A percentile compares a stretch with the other conserved stretches of the same genome.
Conservation (phyloP, 1,140 invertebrate species). For the Phocides pigmalion region DNA sequence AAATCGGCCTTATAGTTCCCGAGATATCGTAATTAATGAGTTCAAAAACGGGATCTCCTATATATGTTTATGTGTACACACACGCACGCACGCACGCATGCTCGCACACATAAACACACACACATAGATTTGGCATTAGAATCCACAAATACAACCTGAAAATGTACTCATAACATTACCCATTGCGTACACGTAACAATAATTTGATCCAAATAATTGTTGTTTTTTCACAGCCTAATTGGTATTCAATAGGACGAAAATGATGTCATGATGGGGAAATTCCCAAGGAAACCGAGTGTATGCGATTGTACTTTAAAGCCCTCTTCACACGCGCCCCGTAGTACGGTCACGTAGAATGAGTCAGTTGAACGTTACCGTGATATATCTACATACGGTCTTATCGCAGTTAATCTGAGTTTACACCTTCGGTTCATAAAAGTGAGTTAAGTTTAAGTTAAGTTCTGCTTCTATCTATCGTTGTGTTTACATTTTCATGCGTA, state of each 20-base stretch:
- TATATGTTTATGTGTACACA: too few relatives aligned
- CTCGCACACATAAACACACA: too few relatives aligned
- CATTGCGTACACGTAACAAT: slow-evolving; percentile 1
- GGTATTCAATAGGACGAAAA: slow-evolving; percentile 38
- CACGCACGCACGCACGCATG: too few relatives aligned
- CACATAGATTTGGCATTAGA: too few relatives aligned
- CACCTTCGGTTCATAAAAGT: background rate
- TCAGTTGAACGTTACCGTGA: slow-evolving; percentile 43
- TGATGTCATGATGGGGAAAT: slow-evolving; percentile 51
- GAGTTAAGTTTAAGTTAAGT: too few relatives aligned
- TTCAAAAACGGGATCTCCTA: too few relatives aligned
- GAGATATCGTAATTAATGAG: too few relatives aligned
- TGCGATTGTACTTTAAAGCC: slow-evolving; percentile 52
- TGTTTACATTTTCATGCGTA: too few relatives aligned
- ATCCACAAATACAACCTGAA: too few relatives aligned
- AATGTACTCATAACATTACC: background rate
- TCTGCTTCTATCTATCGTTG: too few relatives aligned
- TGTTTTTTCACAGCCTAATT: slow-evolving; percentile 27
- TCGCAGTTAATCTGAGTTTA: background rate
- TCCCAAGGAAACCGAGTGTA: slow-evolving; percentile 50
- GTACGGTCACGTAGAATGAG: slow-evolving; percentile 72
- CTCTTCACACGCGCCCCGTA: slow-evolving; percentile 49
- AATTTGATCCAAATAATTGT: slow-evolving; percentile 15
- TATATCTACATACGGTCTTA: background rate
- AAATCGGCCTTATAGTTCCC: too few relatives aligned